Conservation (phyloP, 2,888 invertebrate genomes). For the Dinocampus coccinellae region DNA sequence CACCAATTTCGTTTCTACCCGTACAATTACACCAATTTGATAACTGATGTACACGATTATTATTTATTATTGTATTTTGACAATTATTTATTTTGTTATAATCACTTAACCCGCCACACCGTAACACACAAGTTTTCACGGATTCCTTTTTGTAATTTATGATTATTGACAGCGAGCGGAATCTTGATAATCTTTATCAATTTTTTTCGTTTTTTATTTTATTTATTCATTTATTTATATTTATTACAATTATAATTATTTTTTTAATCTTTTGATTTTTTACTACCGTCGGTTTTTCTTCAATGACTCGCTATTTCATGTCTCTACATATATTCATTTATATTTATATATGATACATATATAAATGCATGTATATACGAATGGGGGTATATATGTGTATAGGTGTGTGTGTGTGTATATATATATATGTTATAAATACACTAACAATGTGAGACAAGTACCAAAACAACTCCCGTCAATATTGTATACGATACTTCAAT, state of each 20-base stretch:
- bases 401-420: neutral
- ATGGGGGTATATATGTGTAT: conserved; percentile 13
- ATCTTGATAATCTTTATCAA: neutral
- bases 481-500: neutral
- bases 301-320: neutral
- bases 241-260: too few species aligned
- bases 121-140: conserved; percentile 24
- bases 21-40: conserved; percentile 57
- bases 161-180: conserved; percentile 23
- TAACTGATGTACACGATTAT: conserved; percentile 6
- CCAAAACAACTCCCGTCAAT: neutral
- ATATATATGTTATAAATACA: neutral
- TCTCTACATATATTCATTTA: neutral
- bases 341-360: conserved; percentile 10
- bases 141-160: conserved; percentile 9
- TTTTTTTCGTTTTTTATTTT: neutral
- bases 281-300: too few species aligned
- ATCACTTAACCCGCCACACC: conserved; percentile 27
- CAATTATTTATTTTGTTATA: neutral
- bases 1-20: conserved; percentile 56
- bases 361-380: neutral
- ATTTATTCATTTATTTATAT: neutral
- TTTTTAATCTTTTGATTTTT: too few species aligned
- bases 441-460: neutral
- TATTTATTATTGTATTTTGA: neutral